These are phyloP conservation scores for Amphipoea lucens DNA, from an alignment of 2,888 invertebrate genomes.

Conservation along the genomic window DNA sequence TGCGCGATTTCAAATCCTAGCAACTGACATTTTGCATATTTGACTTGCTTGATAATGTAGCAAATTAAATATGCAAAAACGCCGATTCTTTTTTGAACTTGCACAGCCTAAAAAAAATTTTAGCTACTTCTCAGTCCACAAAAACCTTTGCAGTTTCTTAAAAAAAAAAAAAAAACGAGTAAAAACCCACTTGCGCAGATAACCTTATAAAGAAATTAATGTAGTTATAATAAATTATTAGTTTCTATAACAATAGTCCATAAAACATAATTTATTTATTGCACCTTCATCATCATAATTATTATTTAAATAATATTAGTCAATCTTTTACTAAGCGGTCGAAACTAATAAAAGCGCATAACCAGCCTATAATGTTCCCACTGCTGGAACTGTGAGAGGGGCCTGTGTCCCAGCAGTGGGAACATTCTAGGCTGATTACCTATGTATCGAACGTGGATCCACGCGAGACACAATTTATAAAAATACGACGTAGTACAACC, in stretches of 20 bases:
- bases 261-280: background rate
- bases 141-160: background rate
- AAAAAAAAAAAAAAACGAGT: too few species aligned
- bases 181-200: background rate
- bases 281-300: background rate
- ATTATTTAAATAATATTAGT: background rate
- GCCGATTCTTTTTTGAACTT: too few species aligned
- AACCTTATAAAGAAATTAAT: background rate
- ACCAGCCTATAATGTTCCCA: too few species aligned
- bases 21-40: too few species aligned
- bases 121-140: background rate
- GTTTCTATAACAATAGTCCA: conserved; percentile 3
- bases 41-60: too few species aligned
- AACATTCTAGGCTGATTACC: too few species aligned
- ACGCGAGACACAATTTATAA: background rate
- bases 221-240: background rate
- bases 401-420: too few species aligned
- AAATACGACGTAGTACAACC: too few species aligned
- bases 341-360: background rate
- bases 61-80: too few species aligned
- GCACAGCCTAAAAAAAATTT: background rate
- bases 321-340: background rate
- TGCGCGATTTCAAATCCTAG: too few species aligned
- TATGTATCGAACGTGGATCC: background rate
- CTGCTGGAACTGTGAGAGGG: too few species aligned